phyloP scores from a whole-genome alignment of 2,888 invertebrate species.

The Eupithecia abbreviata region DNA sequence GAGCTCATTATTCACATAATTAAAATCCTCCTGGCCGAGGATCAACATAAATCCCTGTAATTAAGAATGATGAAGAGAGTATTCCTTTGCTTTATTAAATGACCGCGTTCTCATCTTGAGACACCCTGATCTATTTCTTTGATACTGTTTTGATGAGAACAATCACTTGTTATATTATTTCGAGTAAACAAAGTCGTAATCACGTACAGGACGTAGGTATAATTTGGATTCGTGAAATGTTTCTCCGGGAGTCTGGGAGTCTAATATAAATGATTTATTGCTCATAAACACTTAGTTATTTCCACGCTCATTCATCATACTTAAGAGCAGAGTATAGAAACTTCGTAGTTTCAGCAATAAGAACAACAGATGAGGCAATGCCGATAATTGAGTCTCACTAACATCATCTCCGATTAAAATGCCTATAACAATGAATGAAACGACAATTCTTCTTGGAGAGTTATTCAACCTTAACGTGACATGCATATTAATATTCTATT shows the following conservation, averaged over 20 bases:
- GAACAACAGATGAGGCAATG: slow-evolving; percentile 21
- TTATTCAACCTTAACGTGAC: slow-evolving; percentile 42
- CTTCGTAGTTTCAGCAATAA: slow-evolving; percentile 5
- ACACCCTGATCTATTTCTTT: slow-evolving; percentile 13
- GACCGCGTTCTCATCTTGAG: not conserved
- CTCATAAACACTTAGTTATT: slow-evolving; percentile 17
- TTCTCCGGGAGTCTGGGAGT: not conserved
- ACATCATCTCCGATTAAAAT: slow-evolving; percentile 37
- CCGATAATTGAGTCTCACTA: slow-evolving; percentile 35
- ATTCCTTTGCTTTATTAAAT: slow-evolving; percentile 16
- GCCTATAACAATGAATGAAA: slow-evolving; percentile 39
- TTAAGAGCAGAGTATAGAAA: slow-evolving; percentile 6
- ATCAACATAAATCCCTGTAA: slow-evolving; percentile 50
- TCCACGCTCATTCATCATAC: slow-evolving; percentile 6
- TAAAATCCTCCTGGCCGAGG: slow-evolving; percentile 44
- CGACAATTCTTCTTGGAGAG: slow-evolving; percentile 33
- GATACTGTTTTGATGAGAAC: slow-evolving; percentile 17
- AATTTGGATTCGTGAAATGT: slow-evolving; percentile 13
- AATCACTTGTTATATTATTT: slow-evolving; percentile 12
- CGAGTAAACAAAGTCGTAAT: slow-evolving; percentile 36
- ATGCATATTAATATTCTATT: slow-evolving; percentile 38
- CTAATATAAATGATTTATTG: slow-evolving; percentile 20
- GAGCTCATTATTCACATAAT: slow-evolving; percentile 57
- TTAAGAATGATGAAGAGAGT: slow-evolving; percentile 44
- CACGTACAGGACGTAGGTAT: slow-evolving; percentile 19